A percentile compares a stretch with the other conserved stretches of the same genome.
Evolutionary conservation across 2,888 invertebrate species (phyloP).

Genomic region (Choreutis nemorana): DNA sequence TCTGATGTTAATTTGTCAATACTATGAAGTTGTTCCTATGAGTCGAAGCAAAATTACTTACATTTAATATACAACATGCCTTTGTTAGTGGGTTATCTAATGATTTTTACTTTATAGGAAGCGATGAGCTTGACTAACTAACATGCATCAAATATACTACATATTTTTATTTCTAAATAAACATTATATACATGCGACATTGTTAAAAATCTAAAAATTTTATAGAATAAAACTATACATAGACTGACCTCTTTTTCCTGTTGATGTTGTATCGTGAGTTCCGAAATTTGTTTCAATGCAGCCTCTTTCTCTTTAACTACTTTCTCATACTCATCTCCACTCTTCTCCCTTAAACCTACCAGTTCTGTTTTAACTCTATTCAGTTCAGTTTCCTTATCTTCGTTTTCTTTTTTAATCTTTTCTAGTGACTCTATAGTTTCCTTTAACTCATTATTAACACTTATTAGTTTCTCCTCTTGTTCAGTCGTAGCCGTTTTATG

Average conservation of each 20-base stretch:
- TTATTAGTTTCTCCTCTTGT: constrained; percentile 41
- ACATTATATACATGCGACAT: constrained; percentile 10
- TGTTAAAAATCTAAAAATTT: constrained; percentile 4
- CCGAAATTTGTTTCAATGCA: constrained; percentile 34
- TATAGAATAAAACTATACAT: too few species aligned
- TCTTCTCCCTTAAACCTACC: constrained; percentile 34
- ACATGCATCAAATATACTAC: too few species aligned
- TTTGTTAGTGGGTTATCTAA: too few species aligned
- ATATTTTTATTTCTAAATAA: too few species aligned
- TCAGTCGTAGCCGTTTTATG: constrained; percentile 45
- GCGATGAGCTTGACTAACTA: too few species aligned
- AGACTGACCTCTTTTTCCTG: constrained; percentile 53
- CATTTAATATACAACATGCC: too few species aligned
- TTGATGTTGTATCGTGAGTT: constrained; percentile 33
- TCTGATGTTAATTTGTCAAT: too few species aligned
- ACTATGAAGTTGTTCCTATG: too few species aligned
- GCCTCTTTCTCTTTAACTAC: constrained; percentile 41
- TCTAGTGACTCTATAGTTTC: constrained; percentile 42
- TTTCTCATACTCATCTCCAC: constrained; percentile 45
- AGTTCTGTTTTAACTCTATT: constrained; percentile 43
- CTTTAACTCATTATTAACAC: constrained; percentile 37
- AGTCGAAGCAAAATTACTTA: too few species aligned
- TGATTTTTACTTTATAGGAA: too few species aligned
- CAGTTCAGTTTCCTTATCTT: constrained; percentile 36
- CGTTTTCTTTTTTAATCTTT: constrained; percentile 33